A percentile compares a stretch with the other conserved stretches of the same genome.
Conservation (phyloP, 2,797 vertebrate genomes). For the Sparus aurata region DNA sequence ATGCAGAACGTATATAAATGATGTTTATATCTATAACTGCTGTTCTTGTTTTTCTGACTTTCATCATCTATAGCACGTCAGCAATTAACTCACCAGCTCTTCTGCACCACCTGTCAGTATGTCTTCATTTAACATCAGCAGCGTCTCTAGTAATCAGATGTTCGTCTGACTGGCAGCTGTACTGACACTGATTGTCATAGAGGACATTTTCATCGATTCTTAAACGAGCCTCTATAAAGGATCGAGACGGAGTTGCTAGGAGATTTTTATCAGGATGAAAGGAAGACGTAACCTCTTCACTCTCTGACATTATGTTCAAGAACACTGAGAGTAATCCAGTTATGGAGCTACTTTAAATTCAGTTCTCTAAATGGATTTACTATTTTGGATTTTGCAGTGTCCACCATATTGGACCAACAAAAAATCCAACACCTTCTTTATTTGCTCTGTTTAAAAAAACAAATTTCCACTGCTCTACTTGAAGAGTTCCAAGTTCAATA, state of each 20-base stretch:
- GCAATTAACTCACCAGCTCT: neutral
- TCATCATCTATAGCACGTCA: neutral
- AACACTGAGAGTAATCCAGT: neutral
- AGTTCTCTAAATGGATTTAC: neutral
- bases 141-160: constrained; percentile 26
- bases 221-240: neutral
- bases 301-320: neutral
- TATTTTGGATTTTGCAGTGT: too few species aligned
- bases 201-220: constrained; percentile 28
- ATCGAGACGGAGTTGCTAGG: constrained; percentile 23
- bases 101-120: neutral
- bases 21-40: neutral
- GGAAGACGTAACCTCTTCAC: neutral
- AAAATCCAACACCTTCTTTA: neutral
- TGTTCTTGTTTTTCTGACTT: neutral
- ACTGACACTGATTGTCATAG: neutral
- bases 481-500: neutral
- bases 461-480: neutral
- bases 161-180: constrained; percentile 29
- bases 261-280: constrained; percentile 13
- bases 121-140: constrained; percentile 14
- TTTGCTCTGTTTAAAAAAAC: constrained; percentile 1
- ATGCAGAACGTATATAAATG: neutral
- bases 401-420: neutral
- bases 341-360: neutral